Percentiles rank a stretch among this genome's conserved stretches.
Evolutionary conservation across 37 sponge, comb jelly and placozoan genomes (phyloP).

Genomic region (Geodia barretti): DNA sequence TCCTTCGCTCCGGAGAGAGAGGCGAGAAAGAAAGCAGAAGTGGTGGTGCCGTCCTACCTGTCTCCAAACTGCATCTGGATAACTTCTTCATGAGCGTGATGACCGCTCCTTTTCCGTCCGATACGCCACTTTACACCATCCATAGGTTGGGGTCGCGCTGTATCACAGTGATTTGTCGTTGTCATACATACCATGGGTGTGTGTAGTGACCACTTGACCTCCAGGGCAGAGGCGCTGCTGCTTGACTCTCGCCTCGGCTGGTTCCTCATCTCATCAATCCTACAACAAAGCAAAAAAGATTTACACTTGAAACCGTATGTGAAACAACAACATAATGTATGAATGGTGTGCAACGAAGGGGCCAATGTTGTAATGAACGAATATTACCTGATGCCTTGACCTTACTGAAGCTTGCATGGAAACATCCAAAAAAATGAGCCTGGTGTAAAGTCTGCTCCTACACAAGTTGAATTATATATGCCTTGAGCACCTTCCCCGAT

Average conservation of each 20-base stretch:
- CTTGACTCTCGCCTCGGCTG: conserved; percentile 72
- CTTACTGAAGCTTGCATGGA: too few species aligned
- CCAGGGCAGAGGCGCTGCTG: conserved; percentile 95
- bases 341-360: not conserved
- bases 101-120: conserved; percentile 93
- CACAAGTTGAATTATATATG: too few species aligned
- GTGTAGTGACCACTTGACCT: conserved; percentile 68
- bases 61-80: conserved; percentile 74
- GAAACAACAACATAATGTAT: not conserved
- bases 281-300: not conserved
- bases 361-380: not conserved
- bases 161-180: too few species aligned
- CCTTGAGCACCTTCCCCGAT: too few species aligned
- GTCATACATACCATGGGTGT: not conserved
- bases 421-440: too few species aligned
- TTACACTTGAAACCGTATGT: not conserved
- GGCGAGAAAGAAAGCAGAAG: too few species aligned
- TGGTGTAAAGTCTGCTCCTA: too few species aligned
- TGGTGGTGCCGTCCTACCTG: conserved; percentile 73
- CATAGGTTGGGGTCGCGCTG: conserved; percentile 98
- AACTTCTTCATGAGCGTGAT: conserved; percentile 92
- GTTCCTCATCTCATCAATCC: conserved; percentile 64
- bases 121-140: conserved; percentile 94
- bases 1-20: too few species aligned
- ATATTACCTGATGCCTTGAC: too few species aligned